These are phyloP conservation scores for Rostratula benghalensis DNA, from an alignment of 2,113 vertebrate genomes.

Conservation along the genomic window DNA sequence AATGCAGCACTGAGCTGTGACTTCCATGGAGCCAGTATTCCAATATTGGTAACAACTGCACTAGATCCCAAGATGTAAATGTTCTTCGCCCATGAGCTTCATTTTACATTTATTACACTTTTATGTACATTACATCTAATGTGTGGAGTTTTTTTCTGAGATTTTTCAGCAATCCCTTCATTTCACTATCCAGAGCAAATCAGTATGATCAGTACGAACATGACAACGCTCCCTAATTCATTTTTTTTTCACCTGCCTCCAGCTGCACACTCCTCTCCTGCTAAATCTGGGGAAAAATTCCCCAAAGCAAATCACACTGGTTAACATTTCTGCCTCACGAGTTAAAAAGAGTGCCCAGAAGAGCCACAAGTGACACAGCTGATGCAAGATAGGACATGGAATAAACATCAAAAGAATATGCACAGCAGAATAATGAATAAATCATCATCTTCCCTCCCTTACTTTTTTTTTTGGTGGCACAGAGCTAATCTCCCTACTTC, in stretches of 20 bases:
- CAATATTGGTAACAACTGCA: background rate
- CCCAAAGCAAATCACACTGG: background rate
- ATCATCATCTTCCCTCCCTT: background rate
- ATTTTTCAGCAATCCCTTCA: background rate
- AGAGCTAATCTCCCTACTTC: background rate
- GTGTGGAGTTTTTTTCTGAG: background rate
- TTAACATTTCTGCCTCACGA: background rate
- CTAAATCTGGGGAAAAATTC: background rate
- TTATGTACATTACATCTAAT: background rate
- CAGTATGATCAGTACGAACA: background rate
- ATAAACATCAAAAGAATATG: background rate
- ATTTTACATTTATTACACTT: background rate
- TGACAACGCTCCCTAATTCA: background rate
- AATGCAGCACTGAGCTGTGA: background rate
- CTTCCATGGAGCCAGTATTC: background rate
- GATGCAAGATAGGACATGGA: background rate
- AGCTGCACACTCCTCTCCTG: background rate
- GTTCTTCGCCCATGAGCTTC: background rate
- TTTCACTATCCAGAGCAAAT: background rate
- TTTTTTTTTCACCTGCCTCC: background rate
- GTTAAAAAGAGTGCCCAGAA: background rate
- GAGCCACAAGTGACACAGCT: accelerated
- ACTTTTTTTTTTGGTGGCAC: background rate
- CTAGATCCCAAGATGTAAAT: background rate
- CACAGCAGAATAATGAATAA: background rate